Base-by-base conservation (phyloP, 2,797 vertebrate species). In the Chaetophractus vellerosus region DNA sequence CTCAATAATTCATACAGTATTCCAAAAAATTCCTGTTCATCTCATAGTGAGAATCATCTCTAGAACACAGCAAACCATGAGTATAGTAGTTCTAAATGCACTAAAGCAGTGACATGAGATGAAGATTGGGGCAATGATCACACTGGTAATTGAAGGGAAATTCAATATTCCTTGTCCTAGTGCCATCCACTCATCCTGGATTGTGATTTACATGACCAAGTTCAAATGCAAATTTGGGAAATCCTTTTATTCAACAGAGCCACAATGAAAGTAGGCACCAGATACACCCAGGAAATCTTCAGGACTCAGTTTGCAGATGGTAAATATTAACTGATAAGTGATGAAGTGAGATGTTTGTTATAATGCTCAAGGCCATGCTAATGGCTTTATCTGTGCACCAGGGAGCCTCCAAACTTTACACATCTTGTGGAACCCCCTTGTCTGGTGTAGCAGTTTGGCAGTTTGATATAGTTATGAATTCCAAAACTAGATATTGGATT, bases 281-380 rank as follows among this genome's bases (percentile, higher is more conserved):
- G n/a, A 8, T 66, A 61, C 23, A 41, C 28, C 7, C 21, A 63
- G 28, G 23, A 28, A 10, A 68, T 76, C 52, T 84, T 33, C 33
- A 90, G 41, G 28, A 61, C 23, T 90, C 33, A 61, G 26, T 50
- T 19, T 63, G 61, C 52, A 78, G 68, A 33, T 76, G n/a, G 52
- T 59, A 64, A 81, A 74, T 57, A 61, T 50, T 89, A 72, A 76
- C 41, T 69, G 61, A n/a, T 89, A 69, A 89, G n/a, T 26, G 52
- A 78, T 69, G 28, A 78, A 57, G 38, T 50, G 41, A 89, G 41
- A 78, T 69, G 23, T 72, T 80, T 59, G 45, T 82, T 10, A 41
- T 88, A 6, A 26, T 50, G 61, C 76, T 78, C 71, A 68, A 57
- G 52, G 36, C 41, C 23, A 31, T 82, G 23, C 63, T 69, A 84